Percentiles rank a stretch among this genome's conserved stretches.
Conservation (phyloP, 2,888 invertebrate species). For the Cistogaster globosa region DNA sequence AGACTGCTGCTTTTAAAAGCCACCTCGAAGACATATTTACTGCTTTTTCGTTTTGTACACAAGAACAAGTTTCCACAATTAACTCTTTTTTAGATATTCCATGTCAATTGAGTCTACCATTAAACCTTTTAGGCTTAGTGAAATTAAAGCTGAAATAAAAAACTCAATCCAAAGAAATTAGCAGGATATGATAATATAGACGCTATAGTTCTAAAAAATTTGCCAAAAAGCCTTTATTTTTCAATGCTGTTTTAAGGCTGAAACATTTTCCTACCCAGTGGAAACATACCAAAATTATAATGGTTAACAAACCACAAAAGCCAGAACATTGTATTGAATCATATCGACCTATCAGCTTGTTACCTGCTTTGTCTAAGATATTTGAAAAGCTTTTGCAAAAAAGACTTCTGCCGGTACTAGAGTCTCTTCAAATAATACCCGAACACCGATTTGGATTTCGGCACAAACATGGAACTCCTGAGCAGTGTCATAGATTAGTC, state of each 20-base stretch:
- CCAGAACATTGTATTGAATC: slow-evolving; percentile 5
- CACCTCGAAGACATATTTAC: slow-evolving; percentile 6
- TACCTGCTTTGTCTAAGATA: neutral
- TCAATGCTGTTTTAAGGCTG: slow-evolving; percentile 2
- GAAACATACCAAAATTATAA: too few species aligned
- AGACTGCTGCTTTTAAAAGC: too few species aligned
- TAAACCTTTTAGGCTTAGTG: neutral
- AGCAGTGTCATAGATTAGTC: too few species aligned
- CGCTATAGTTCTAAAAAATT: too few species aligned
- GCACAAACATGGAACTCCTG: too few species aligned
- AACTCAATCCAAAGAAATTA: neutral
- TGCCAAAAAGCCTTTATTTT: too few species aligned
- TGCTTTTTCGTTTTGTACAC: neutral
- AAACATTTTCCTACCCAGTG: slow-evolving; percentile 7
- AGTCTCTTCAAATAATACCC: too few species aligned
- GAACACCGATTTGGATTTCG: too few species aligned
- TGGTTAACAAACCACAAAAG: neutral
- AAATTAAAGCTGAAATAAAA: neutral
- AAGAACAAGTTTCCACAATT: neutral
- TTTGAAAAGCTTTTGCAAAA: slow-evolving; percentile 7
- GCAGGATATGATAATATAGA: too few species aligned
- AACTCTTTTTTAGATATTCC: neutral
- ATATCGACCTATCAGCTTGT: neutral
- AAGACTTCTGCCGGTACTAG: neutral
- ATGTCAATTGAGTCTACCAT: neutral